A percentile compares a stretch with the other conserved stretches of the same genome.
phyloP scores from a whole-genome alignment of 2,797 vertebrate genomes.

The Glyptemys insculpta region DNA sequence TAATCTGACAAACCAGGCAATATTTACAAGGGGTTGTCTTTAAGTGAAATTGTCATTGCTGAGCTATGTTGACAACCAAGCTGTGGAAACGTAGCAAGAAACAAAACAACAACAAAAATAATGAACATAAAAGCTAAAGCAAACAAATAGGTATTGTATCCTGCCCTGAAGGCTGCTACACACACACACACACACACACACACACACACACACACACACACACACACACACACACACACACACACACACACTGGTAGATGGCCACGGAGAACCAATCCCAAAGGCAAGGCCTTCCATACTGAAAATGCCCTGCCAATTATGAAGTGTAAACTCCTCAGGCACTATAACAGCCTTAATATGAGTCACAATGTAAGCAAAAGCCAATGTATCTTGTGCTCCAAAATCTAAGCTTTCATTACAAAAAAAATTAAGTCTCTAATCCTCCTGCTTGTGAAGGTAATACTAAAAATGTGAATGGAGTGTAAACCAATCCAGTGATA shows the following conservation, averaged over 20 bases:
- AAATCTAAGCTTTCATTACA: background rate
- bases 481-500: background rate
- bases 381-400: background rate
- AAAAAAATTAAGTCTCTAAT: background rate
- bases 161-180: constrained; percentile 57
- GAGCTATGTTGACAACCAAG: background rate
- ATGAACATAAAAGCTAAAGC: constrained; percentile 26
- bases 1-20: background rate
- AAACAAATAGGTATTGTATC: constrained; percentile 55
- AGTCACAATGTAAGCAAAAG: background rate
- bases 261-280: constrained; percentile 66
- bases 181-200: constrained; percentile 56
- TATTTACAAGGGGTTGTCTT: background rate
- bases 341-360: background rate
- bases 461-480: background rate
- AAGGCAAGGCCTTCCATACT: background rate
- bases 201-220: constrained; percentile 60
- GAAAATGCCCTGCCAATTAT: constrained; percentile 15
- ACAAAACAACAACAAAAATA: background rate
- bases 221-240: constrained; percentile 60
- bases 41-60: background rate
- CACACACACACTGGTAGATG: background rate
- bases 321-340: background rate
- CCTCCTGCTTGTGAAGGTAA: background rate
- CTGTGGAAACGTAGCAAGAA: background rate